Evolutionary conservation across 2,888 invertebrate genomes (phyloP).

Genomic region (Aspidapion aeneum): DNA sequence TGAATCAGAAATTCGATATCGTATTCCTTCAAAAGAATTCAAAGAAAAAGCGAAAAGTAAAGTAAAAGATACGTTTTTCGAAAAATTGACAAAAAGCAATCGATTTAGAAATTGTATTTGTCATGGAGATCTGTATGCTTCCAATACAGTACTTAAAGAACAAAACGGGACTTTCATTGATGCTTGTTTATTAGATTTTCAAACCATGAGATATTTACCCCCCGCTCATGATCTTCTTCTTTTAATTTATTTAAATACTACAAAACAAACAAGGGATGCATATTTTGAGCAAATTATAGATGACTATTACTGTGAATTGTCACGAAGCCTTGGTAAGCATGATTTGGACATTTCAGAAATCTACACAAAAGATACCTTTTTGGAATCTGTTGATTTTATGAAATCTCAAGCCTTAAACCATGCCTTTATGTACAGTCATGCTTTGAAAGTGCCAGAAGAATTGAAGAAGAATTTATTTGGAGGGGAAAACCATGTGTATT

Average conservation of each 20-base stretch:
- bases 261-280: slow-evolving; percentile 26
- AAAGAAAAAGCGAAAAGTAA: slow-evolving; percentile 10
- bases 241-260: slow-evolving; percentile 31
- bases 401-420: slow-evolving; percentile 26
- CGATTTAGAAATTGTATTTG: slow-evolving; percentile 44
- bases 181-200: slow-evolving; percentile 40
- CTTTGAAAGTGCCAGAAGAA: slow-evolving; percentile 24
- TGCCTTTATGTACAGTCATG: slow-evolving; percentile 22
- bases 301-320: slow-evolving; percentile 31
- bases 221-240: slow-evolving; percentile 59
- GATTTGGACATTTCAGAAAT: slow-evolving; percentile 26
- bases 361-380: slow-evolving; percentile 28
- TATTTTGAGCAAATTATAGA: slow-evolving; percentile 25
- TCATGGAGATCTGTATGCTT: slow-evolving; percentile 41
- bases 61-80: slow-evolving; percentile 6
- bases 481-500: slow-evolving; percentile 20
- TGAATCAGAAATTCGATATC: slow-evolving; percentile 16
- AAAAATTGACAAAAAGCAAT: slow-evolving; percentile 34
- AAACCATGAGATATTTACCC: slow-evolving; percentile 53
- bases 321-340: slow-evolving; percentile 24
- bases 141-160: slow-evolving; percentile 38
- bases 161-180: slow-evolving; percentile 25
- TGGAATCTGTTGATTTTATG: slow-evolving; percentile 28
- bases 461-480: slow-evolving; percentile 27
- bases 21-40: slow-evolving; percentile 19